A percentile compares a stretch with the other conserved stretches of the same genome.
phyloP scores from a whole-genome alignment of 2,113 vertebrate genomes.

The Gambusia holbrooki region DNA sequence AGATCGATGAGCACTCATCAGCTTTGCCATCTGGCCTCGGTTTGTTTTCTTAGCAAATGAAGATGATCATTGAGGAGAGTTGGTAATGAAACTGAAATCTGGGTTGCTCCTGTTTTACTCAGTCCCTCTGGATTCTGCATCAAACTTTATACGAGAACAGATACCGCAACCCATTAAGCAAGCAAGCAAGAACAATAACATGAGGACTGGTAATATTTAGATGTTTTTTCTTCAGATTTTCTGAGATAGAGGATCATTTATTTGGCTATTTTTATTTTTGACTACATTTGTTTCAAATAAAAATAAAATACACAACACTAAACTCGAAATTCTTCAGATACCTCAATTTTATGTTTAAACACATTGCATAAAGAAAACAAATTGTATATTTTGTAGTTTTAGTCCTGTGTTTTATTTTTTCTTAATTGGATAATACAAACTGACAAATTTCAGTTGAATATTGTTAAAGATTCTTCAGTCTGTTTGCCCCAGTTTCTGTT shows the following conservation, averaged over 20 bases:
- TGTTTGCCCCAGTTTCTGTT: background rate
- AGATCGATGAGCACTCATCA: constrained; percentile 79
- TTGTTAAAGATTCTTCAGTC: background rate
- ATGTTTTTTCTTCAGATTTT: constrained; percentile 54
- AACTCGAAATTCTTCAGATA: background rate
- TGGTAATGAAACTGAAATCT: constrained; percentile 70
- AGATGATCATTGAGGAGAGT: constrained; percentile 75
- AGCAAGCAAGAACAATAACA: constrained; percentile 19
- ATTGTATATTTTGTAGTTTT: background rate
- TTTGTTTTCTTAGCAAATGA: constrained; percentile 81
- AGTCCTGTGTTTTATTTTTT: background rate
- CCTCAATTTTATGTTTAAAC: background rate
- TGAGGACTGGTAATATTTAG: constrained; percentile 42
- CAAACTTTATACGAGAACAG: constrained; percentile 52
- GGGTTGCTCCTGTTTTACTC: constrained; percentile 60
- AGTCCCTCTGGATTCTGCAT: constrained; percentile 54
- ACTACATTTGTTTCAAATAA: background rate
- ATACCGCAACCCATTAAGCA: constrained; percentile 32
- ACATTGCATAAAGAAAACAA: background rate
- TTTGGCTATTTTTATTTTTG: constrained; percentile 5
- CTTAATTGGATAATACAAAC: background rate
- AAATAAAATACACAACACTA: constrained; percentile 3
- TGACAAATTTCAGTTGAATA: background rate
- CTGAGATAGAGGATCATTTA: constrained; percentile 36
- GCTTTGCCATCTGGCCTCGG: constrained; percentile 78